These are phyloP conservation scores for Himalopsyche anomala DNA, from an alignment of 2,888 invertebrate genomes.

Conservation along the genomic window DNA sequence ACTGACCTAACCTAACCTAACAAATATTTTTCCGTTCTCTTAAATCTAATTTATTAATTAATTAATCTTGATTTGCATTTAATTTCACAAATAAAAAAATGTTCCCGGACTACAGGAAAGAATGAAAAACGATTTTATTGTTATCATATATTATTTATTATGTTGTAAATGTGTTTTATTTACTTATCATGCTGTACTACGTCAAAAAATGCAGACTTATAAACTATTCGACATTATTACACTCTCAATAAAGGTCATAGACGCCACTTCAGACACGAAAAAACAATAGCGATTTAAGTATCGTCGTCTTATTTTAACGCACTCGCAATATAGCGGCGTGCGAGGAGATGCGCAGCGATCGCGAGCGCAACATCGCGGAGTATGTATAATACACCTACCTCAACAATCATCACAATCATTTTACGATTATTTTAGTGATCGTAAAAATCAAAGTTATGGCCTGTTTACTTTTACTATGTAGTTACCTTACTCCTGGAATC, in stretches of 20 bases:
- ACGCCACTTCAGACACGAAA: slow-evolving; percentile 54
- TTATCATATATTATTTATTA: no score
- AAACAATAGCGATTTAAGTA: slow-evolving; percentile 39
- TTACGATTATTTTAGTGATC: slow-evolving; percentile 78
- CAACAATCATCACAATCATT: slow-evolving; percentile 67
- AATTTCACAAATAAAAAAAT: no score
- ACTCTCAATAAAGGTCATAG: slow-evolving; percentile 60
- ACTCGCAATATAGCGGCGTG: neutral
- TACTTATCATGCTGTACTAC: slow-evolving; percentile 4
- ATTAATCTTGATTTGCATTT: no score
- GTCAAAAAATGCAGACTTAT: slow-evolving; percentile 52
- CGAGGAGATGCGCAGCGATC: slow-evolving; percentile 44
- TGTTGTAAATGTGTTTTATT: neutral
- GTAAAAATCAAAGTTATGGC: slow-evolving; percentile 79
- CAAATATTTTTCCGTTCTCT: no score
- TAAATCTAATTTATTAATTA: no score
- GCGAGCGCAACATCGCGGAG: neutral
- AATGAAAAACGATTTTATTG: no score
- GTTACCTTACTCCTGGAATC: slow-evolving; percentile 48
- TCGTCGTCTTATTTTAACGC: slow-evolving; percentile 53
- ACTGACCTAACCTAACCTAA: no score
- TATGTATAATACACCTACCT: slow-evolving; percentile 56
- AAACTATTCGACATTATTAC: slow-evolving; percentile 64
- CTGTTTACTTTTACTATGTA: slow-evolving; percentile 72
- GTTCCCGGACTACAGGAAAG: no score